phyloP scores from a whole-genome alignment of 2,888 invertebrate species.

The Tenthredo distinguenda region DNA sequence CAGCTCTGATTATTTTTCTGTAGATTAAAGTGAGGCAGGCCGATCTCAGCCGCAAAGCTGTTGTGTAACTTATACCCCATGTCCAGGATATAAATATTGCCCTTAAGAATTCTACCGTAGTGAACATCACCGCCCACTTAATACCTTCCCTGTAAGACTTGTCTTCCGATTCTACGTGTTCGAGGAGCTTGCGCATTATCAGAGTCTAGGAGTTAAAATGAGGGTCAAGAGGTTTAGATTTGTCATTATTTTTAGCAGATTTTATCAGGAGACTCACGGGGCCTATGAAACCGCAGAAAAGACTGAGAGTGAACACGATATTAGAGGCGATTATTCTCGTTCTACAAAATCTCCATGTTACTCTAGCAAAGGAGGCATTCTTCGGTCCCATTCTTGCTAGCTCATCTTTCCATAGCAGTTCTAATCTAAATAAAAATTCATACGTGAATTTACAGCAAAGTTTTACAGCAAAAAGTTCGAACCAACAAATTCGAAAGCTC shows the following conservation, averaged over 20 bases:
- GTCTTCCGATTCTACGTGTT: slow-evolving; percentile 75
- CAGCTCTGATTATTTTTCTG: slow-evolving; percentile 74
- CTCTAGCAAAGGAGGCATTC: slow-evolving; percentile 78
- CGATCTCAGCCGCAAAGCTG: slow-evolving; percentile 74
- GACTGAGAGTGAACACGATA: slow-evolving; percentile 75
- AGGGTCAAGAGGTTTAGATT: neutral
- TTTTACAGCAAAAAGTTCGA: neutral
- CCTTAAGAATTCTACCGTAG: slow-evolving; percentile 77
- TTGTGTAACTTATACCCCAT: slow-evolving; percentile 80
- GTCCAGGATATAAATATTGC: slow-evolving; percentile 78
- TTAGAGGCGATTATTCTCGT: slow-evolving; percentile 78
- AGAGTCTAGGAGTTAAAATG: slow-evolving; percentile 73
- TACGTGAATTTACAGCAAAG: neutral
- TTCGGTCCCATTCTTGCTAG: slow-evolving; percentile 76
- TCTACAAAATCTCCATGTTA: slow-evolving; percentile 78
- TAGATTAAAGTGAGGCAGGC: slow-evolving; percentile 75
- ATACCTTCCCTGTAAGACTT: slow-evolving; percentile 76
- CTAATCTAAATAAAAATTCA: slow-evolving; percentile 73
- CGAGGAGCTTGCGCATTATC: slow-evolving; percentile 78
- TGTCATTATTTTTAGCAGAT: neutral
- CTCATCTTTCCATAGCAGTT: slow-evolving; percentile 80
- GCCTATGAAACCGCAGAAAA: slow-evolving; percentile 78
- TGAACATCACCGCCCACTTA: slow-evolving; percentile 77
- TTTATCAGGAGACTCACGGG: slow-evolving; percentile 77
- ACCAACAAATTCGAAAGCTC: neutral